phyloP scores from a whole-genome alignment of 2,797 vertebrate genomes.

The Simalia tracyae region DNA sequence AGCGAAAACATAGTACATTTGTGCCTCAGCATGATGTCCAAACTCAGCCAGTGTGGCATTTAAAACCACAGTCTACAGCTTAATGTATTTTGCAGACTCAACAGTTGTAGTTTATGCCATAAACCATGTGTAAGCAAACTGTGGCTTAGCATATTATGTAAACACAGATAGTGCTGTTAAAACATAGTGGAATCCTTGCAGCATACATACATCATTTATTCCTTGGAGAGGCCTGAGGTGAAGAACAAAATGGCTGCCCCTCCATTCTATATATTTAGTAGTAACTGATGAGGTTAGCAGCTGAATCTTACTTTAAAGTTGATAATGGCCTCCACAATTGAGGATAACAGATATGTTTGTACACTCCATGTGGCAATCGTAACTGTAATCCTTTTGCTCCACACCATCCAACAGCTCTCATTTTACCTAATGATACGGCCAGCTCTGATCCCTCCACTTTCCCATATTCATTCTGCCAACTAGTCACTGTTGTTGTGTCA shows the following conservation, averaged over 20 bases:
- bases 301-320: not conserved
- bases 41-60: not conserved
- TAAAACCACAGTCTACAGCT: not conserved
- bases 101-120: not conserved
- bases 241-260: not conserved
- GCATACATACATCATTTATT: not conserved
- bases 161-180: not conserved
- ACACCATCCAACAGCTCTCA: not conserved
- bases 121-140: not conserved
- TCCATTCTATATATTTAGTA: not conserved
- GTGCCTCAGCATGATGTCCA: not conserved
- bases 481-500: not conserved
- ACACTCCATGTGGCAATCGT: not conserved
- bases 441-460: not conserved
- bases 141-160: not conserved
- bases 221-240: not conserved
- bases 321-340: not conserved
- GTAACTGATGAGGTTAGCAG: not conserved
- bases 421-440: not conserved
- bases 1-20: not conserved
- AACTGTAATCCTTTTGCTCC: not conserved
- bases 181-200: not conserved
- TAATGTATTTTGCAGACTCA: not conserved
- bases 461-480: not conserved
- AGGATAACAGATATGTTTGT: not conserved